phyloP scores from a whole-genome alignment of 2,797 vertebrate species.

The Diplodus puntazzo region DNA sequence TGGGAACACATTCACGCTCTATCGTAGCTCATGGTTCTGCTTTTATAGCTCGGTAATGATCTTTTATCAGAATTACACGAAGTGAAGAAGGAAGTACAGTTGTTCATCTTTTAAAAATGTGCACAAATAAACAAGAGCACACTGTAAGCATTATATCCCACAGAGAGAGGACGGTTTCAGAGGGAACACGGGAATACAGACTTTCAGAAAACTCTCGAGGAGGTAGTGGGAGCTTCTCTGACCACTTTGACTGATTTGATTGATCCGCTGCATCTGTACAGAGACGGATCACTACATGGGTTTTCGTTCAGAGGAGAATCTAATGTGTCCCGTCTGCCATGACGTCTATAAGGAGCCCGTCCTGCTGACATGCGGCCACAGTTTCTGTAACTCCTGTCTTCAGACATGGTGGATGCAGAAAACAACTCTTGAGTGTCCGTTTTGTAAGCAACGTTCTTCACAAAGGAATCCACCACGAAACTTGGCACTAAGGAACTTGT shows the following conservation, averaged over 20 bases:
- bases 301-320: neutral
- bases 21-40: too few species aligned
- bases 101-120: too few species aligned
- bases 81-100: too few species aligned
- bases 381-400: neutral
- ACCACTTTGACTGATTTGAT: neutral
- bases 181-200: neutral
- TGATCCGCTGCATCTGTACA: neutral
- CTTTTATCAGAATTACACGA: too few species aligned
- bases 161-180: too few species aligned
- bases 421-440: neutral
- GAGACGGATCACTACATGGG: constrained; percentile 1
- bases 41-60: too few species aligned
- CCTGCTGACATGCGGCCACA: neutral
- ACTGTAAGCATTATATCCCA: too few species aligned
- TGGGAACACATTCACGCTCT: too few species aligned
- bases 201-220: neutral
- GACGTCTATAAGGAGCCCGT: neutral
- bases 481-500: constrained; percentile 6
- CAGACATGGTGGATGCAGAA: neutral
- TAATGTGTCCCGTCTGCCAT: neutral
- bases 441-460: neutral
- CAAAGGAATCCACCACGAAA: neutral
- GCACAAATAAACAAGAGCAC: too few species aligned
- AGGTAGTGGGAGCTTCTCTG: neutral